Base-by-base conservation (phyloP, 2,113 vertebrate species). In the Epinephelus lanceolatus region DNA sequence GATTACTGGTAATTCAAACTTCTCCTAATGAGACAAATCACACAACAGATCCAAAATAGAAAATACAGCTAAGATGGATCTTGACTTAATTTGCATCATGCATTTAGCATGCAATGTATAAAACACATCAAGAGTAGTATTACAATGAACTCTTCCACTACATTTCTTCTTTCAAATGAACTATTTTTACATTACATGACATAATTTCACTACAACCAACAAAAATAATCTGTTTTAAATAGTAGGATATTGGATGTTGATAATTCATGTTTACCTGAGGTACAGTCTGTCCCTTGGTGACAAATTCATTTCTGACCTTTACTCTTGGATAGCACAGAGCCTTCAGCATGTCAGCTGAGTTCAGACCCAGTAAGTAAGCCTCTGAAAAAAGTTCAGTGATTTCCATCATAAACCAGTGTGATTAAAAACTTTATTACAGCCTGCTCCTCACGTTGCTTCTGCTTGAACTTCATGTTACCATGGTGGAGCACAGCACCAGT, bases 391-490 rank as follows among this genome's bases (percentile, higher is more conserved):
- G 27, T 61, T 33, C 13, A 76, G 4, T 37, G 8, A 49, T 23
- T 33, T 63, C 12, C 8, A 27, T 18, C 9, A 81, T 0, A 55
- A 13, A 49, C 6, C 37, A 40, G 6, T 65, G 6, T 15, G 3
- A 66, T 18, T 4, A 30, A 53, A 37, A 4, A 53, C 19, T 0
- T 17, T 4, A 8, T 9, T 3, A 30, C 8, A 60, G 76, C 94
- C 91, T 94, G 94, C 88, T 94, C 94, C 6, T 94, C 94, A 18
- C 94, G 92, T 80, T 94, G 94, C 78, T 94, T 94, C 69, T 94
- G 93, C 89, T 95, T 94, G 76, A 93, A 93, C 69, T 94, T 92
- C 90, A 93, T 81, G 89, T 51, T 87, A 33, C 89, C 88, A 21
- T 89, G 76, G 66, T 91, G 90, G 42, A 93, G 68, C 0, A 47